phyloP scores from a whole-genome alignment of 2,797 vertebrate species.

The Rhinichthys osculus region DNA sequence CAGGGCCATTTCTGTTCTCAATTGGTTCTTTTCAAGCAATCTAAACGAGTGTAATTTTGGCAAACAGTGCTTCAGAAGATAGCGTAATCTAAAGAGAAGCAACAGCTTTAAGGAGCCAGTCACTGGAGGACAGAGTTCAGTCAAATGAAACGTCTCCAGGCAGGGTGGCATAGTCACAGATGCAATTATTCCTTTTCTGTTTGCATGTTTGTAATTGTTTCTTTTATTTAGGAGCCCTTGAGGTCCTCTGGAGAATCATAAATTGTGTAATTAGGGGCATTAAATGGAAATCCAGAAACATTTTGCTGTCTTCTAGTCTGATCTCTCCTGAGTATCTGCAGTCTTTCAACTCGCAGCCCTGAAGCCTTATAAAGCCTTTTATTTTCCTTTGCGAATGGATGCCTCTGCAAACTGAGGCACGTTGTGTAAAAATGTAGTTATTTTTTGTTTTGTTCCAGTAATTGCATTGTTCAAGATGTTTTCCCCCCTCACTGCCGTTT shows the following conservation, averaged over 20 bases:
- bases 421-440: constrained; percentile 26
- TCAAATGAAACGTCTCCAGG: constrained; percentile 30
- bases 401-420: constrained; percentile 6
- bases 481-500: not conserved
- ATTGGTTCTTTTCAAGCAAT: constrained; percentile 8
- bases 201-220: constrained; percentile 46
- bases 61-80: constrained; percentile 5
- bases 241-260: constrained; percentile 36
- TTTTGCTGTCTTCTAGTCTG: constrained; percentile 9
- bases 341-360: constrained; percentile 24
- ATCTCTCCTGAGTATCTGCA: constrained; percentile 26
- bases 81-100: not conserved
- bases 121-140: constrained; percentile 29
- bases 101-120: constrained; percentile 18
- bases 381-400: constrained; percentile 23
- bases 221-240: constrained; percentile 36
- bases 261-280: constrained; percentile 51
- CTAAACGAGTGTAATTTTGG: constrained; percentile 7
- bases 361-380: constrained; percentile 11
- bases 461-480: constrained; percentile 28
- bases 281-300: constrained; percentile 45
- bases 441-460: constrained; percentile 32
- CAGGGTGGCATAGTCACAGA: constrained; percentile 24
- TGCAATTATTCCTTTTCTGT: constrained; percentile 37
- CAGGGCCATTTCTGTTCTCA: not conserved